A percentile compares a stretch with the other conserved stretches of the same genome.
These are phyloP conservation scores for Smithornis capensis DNA, from an alignment of 2,113 vertebrate species.

Conservation along the genomic window DNA sequence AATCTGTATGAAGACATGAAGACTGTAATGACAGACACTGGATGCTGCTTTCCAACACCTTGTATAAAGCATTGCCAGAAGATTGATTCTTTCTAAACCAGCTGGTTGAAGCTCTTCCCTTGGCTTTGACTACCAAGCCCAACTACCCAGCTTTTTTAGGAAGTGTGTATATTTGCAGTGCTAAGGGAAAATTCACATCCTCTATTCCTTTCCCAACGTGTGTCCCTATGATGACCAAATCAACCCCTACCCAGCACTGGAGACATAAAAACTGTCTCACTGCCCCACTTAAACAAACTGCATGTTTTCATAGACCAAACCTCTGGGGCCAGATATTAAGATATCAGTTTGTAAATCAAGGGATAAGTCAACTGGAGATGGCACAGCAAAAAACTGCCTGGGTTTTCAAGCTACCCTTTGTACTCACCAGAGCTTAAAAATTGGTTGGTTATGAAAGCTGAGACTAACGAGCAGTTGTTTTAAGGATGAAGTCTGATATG, in stretches of 20 bases:
- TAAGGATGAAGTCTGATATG: neutral
- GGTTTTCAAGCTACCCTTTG: neutral
- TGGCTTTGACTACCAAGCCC: neutral
- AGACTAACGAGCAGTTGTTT: neutral
- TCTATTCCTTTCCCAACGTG: neutral
- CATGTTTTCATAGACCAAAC: neutral
- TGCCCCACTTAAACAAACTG: neutral
- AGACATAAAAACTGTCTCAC: neutral
- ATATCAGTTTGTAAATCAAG: neutral
- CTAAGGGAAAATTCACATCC: neutral
- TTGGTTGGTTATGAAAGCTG: neutral
- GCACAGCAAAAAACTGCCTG: neutral
- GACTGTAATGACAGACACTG: neutral
- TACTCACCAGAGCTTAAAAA: neutral
- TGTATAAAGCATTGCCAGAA: neutral
- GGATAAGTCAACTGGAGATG: neutral
- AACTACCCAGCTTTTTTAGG: neutral
- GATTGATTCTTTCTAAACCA: neutral
- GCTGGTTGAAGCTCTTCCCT: neutral
- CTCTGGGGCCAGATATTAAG: neutral
- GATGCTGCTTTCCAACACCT: neutral
- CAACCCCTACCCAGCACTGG: neutral
- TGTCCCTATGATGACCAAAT: neutral
- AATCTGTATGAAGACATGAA: rapidly evolving
- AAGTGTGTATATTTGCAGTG: neutral